Percentiles rank a stretch among this genome's conserved stretches.
phyloP scores from a whole-genome alignment of 2,113 vertebrate species.

The Zeus faber region DNA sequence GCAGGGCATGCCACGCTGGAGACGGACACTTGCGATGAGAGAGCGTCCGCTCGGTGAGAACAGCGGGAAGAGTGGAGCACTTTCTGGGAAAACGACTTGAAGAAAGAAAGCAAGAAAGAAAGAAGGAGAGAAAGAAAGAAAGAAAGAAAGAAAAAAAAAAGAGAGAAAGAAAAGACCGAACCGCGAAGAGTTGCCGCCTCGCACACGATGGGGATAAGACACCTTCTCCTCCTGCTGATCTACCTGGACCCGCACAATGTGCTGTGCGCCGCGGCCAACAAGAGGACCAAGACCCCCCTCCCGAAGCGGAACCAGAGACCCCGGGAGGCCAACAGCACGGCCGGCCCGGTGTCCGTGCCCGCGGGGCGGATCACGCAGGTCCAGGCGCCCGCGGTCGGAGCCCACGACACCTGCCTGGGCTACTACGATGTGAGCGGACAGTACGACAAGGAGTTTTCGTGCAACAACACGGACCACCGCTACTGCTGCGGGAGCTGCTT shows the following conservation, averaged over 20 bases:
- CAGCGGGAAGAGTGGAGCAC: conserved; percentile 25
- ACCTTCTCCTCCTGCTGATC: conserved; percentile 76
- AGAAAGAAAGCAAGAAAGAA: conserved; percentile 2
- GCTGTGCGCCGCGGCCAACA: conserved; percentile 61
- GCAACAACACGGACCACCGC: conserved; percentile 96
- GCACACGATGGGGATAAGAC: conserved; percentile 76
- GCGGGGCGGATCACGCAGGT: conserved; percentile 64
- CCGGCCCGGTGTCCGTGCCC: conserved; percentile 38
- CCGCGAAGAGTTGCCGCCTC: conserved; percentile 10
- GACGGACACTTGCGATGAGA: too few relatives aligned
- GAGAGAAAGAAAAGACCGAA: conserved; percentile 11
- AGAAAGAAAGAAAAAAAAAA: conserved; percentile 2
- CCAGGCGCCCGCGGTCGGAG: conserved; percentile 63
- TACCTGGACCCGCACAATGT: conserved; percentile 75
- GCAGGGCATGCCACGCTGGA: too few relatives aligned
- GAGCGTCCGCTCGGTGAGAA: conserved; percentile 49
- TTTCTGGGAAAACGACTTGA: not conserved
- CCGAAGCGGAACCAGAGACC: conserved; percentile 56
- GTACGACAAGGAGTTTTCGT: conserved; percentile 96
- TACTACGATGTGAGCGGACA: conserved; percentile 98
- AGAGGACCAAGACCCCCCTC: conserved; percentile 52
- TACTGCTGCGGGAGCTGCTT: conserved; percentile 99
- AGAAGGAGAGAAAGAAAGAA: conserved; percentile 34
- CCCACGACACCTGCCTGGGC: conserved; percentile 89
- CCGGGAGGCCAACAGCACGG: conserved; percentile 73